phyloP scores from a whole-genome alignment of 1,140 invertebrate species.

The Philotrypesis tridentata region DNA sequence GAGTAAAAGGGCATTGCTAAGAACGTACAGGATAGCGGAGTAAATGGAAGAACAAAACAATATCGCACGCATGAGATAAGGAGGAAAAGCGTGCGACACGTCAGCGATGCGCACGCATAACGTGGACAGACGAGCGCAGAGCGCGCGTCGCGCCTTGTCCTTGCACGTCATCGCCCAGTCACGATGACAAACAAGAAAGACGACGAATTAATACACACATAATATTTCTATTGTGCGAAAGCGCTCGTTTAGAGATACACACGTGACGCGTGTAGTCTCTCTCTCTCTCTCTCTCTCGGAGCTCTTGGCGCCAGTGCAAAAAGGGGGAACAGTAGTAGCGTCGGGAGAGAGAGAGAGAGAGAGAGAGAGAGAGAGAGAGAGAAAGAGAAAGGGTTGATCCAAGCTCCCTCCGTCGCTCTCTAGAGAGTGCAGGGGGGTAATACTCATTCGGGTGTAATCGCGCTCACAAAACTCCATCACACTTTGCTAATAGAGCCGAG shows the following conservation, averaged over 20 bases:
- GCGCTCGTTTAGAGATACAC: slow-evolving; percentile 54
- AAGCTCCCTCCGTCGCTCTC: slow-evolving; percentile 52
- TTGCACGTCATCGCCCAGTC: slow-evolving; percentile 5
- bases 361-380: slow-evolving; percentile 46
- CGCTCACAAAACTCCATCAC: slow-evolving; percentile 75
- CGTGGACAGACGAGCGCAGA: too few species aligned
- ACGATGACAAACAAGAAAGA: slow-evolving; percentile 48
- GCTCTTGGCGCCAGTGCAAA: neutral
- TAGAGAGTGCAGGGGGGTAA: slow-evolving; percentile 63
- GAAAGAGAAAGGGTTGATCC: slow-evolving; percentile 55
- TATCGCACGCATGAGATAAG: slow-evolving; percentile 18
- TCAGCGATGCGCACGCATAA: neutral
- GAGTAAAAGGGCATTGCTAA: too few species aligned
- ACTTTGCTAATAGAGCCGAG: slow-evolving; percentile 74
- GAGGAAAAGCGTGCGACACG: slow-evolving; percentile 26
- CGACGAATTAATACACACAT: slow-evolving; percentile 31
- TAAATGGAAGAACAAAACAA: slow-evolving; percentile 31
- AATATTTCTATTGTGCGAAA: slow-evolving; percentile 32
- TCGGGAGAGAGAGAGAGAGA: slow-evolving; percentile 46
- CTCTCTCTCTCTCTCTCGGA: too few species aligned
- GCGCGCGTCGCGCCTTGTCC: neutral
- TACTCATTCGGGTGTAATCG: slow-evolving; percentile 75
- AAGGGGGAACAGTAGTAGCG: neutral
- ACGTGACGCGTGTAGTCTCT: slow-evolving; percentile 51
- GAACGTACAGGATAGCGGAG: slow-evolving; percentile 8